These are phyloP conservation scores for Eubasilissa splendida DNA, from an alignment of 2,888 invertebrate species.

Conservation along the genomic window DNA sequence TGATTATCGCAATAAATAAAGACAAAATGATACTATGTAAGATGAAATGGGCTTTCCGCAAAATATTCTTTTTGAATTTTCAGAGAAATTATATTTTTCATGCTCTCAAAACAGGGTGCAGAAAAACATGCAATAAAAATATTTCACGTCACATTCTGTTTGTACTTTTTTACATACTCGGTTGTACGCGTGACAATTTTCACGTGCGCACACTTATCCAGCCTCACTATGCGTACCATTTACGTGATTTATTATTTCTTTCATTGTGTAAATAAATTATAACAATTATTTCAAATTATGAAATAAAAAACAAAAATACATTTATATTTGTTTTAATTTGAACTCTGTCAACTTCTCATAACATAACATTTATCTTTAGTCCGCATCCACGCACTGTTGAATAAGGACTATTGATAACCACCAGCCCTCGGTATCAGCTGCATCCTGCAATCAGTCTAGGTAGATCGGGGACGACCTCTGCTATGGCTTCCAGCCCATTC, in stretches of 20 bases:
- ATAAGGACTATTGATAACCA: no score
- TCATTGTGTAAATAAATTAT: slow-evolving; percentile 9
- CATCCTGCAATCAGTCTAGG: no score
- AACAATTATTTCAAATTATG: slow-evolving; percentile 22
- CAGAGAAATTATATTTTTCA: not conserved
- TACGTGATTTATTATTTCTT: slow-evolving; percentile 9
- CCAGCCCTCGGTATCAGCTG: no score
- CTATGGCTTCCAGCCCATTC: no score
- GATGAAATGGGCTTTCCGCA: not conserved
- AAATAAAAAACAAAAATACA: slow-evolving; percentile 4
- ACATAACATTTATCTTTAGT: not conserved
- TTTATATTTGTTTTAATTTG: not conserved
- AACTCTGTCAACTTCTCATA: not conserved
- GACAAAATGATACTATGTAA: no score
- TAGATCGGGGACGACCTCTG: no score
- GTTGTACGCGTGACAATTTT: not conserved
- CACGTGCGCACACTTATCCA: not conserved
- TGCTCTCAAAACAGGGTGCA: slow-evolving; percentile 20
- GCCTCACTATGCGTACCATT: not conserved
- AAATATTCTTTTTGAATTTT: slow-evolving; percentile 1
- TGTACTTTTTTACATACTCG: no score
- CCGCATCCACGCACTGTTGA: no score
- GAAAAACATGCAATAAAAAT: not conserved
- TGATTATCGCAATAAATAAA: not conserved
- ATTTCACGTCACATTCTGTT: no score